Base-by-base conservation (phyloP, 2,888 invertebrate species). In the Oxycera nigricornis region DNA sequence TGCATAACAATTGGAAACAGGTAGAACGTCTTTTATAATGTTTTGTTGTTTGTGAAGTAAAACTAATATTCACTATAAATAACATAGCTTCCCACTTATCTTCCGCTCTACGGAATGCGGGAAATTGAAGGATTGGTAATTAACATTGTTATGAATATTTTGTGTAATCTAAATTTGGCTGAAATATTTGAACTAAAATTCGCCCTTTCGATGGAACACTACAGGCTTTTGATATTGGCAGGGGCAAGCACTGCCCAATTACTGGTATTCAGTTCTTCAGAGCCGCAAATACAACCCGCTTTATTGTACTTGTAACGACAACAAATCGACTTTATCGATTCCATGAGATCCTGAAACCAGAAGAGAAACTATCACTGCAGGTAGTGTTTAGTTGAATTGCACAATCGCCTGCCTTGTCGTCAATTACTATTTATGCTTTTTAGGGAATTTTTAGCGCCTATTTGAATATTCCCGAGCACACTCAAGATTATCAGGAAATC, bases 201-300 rank as follows among this genome's bases (percentile, higher is more conserved):
- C 6, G 24, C 20, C 9, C 14, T 55, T 50, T 50, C 11, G 9
- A 22, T 46, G 85, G 94, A 39, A 61, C 73, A 14, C 9, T 80
- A 82, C 85, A 95, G 94, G 91, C 96, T 52, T 96, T 95, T 82
- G 95, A 95, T 84, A 89, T 96, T 78, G 95, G 95, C 0, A 91
- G 91, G 84, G 93, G 92, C 0, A 88, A 89, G 28, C 88, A 90
- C 59, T 92, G 91, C 75, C 91, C 94, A 0, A 94, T 97, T 76
- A 96, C 94, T n/a, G 95, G 95, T 0, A 87, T 97, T 72, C 92
- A 95, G 82, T 93, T 94, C 84, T 92, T 94, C 82, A 89, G 91
- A 81, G 87, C 94, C 74, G 90, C 91, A 11, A 88, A 88, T 67
- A 88, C 90, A 0, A 91, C 90, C 76, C 91, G 90, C 81, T 96